Conservation (phyloP, 2,797 vertebrate species). For the Staurois parvus region DNA sequence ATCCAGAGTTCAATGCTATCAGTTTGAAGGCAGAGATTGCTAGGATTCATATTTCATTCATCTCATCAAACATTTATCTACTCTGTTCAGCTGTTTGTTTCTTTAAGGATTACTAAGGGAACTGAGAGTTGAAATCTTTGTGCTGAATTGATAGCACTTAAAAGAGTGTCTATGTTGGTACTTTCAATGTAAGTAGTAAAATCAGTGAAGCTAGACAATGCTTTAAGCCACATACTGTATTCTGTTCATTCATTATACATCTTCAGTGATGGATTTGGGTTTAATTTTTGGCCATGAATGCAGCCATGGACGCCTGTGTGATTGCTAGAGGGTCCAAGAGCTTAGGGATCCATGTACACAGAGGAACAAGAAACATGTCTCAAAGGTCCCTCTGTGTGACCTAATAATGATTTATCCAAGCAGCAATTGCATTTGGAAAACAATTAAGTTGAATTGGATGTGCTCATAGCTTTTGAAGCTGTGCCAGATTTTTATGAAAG, state of each 20-base stretch:
- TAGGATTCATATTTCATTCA: background rate
- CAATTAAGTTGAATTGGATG: background rate
- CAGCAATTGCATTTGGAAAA: background rate
- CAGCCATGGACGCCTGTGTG: background rate
- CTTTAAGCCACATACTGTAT: background rate
- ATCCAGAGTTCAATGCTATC: background rate
- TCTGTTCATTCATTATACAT: background rate
- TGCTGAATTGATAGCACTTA: background rate
- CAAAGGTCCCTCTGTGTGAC: background rate
- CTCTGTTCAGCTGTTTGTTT: background rate
- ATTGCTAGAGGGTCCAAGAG: background rate
- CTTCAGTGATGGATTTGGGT: background rate
- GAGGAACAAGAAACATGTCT: background rate
- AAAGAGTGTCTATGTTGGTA: background rate
- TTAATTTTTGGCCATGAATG: background rate
- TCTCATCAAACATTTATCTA: constrained; percentile 9
- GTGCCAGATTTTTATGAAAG: background rate
- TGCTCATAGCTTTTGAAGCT: background rate
- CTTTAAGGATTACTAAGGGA: background rate
- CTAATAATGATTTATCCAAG: background rate
- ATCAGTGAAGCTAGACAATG: background rate
- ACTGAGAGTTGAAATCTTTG: background rate
- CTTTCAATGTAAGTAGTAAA: background rate
- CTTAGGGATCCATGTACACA: background rate
- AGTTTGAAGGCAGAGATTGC: background rate